These are phyloP conservation scores for Zaprionus gabonicus DNA, from an alignment of 1,140 invertebrate genomes.

Conservation along the genomic window DNA sequence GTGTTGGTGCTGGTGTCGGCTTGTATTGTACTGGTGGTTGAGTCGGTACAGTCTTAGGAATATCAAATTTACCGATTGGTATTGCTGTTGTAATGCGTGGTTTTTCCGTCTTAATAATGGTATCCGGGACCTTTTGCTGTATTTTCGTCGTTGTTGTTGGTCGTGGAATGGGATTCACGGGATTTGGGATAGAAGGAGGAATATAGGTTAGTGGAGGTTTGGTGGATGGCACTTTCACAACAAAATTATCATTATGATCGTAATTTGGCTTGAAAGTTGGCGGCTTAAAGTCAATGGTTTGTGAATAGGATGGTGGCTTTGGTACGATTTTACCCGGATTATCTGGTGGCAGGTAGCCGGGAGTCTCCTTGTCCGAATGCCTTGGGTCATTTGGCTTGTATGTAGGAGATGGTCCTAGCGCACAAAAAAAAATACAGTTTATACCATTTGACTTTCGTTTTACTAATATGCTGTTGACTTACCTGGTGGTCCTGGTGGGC, in stretches of 20 bases:
- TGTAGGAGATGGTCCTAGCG: slow-evolving; percentile 36
- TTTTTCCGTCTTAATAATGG: slow-evolving; percentile 78
- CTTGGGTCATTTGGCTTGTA: slow-evolving; percentile 65
- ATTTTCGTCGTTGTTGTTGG: slow-evolving; percentile 56
- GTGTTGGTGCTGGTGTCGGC: slow-evolving; percentile 55
- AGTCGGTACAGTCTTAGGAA: slow-evolving; percentile 54
- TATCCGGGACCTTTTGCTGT: slow-evolving; percentile 79
- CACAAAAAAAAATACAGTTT: neutral
- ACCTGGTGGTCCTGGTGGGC: slow-evolving; percentile 50
- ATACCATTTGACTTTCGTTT: neutral
- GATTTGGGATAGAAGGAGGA: slow-evolving; percentile 77
- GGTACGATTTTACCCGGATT: slow-evolving; percentile 70
- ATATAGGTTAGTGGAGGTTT: slow-evolving; percentile 78
- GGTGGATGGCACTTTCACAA: slow-evolving; percentile 59
- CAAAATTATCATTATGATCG: slow-evolving; percentile 67
- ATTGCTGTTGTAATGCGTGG: slow-evolving; percentile 64
- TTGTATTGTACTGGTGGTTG: slow-evolving; percentile 40
- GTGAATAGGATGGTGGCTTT: slow-evolving; percentile 53
- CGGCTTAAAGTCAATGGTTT: slow-evolving; percentile 55
- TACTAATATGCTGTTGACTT: neutral
- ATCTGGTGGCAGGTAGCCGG: slow-evolving; percentile 78
- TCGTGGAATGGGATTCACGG: slow-evolving; percentile 53
- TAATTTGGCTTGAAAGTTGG: slow-evolving; percentile 69
- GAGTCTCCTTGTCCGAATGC: slow-evolving; percentile 71
- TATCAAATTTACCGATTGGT: slow-evolving; percentile 75